Base-by-base conservation (phyloP, 2,113 vertebrate genomes). In the Podiceps cristatus region DNA sequence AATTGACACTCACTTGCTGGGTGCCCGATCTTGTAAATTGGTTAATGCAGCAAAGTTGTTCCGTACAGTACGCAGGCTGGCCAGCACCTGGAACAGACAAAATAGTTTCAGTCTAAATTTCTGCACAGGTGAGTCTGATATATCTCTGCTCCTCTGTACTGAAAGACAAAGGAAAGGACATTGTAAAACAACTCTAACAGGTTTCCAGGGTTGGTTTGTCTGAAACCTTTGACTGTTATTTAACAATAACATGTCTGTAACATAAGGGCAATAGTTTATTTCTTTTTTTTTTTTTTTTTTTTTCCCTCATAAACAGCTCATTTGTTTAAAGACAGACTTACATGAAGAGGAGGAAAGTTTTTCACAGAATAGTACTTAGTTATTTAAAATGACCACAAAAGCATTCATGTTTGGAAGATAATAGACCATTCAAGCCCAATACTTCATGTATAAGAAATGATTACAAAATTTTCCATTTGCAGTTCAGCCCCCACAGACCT, bases 21-120 rank as follows among this genome's bases (percentile, higher is more conserved):
- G 99, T 86, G 99, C 97, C 96, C 99, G 98, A 86, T 99, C 99
- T 98, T 99, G 99, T 96, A 99, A 97, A 97, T 99, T 99, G 88
- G 99, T 99, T 98, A 99, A 98, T 96, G 99, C 99, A 98, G 99
- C 99, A 98, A 99, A 99, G 97, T 99, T 99, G 98, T 99, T 99
- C 97, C 99, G 98, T 97, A 99, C 99, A 93, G 99, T 99, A 98
- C 99, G 99, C 93, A 99, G 98, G 97, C 99, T 99, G 88, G 99
- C 99, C 96, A 99, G 99, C 97, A 99, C 99, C 99, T 99, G 95
- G 29, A 96, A 92, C 18, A 92, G 40, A 96, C 33, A 93, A 72
- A 94, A 27, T 60, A 33, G 40, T 37, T 76, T 96, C 79, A 95
- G 35, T 96, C 55, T 80, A 49, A 64, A 69, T 24, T 82, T 89